These are phyloP conservation scores for Alca torda DNA, from an alignment of 2,797 vertebrate species.

Conservation along the genomic window DNA sequence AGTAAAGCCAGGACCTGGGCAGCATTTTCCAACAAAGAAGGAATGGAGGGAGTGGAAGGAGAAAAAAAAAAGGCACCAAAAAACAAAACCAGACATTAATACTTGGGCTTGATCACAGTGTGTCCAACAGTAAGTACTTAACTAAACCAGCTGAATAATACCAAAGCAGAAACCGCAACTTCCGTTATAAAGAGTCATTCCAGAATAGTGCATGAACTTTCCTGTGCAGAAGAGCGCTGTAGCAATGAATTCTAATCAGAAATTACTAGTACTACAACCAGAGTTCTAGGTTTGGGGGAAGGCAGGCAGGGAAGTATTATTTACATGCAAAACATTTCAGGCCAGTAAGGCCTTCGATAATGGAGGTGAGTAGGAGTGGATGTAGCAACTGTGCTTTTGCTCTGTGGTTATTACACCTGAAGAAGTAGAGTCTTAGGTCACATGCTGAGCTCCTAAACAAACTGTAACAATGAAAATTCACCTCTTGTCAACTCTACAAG, in stretches of 20 bases:
- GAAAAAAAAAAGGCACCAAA: no score
- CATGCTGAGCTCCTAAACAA: not conserved
- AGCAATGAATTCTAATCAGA: not conserved
- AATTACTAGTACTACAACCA: not conserved
- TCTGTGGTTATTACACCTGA: not conserved
- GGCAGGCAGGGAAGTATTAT: not conserved
- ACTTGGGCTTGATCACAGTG: not conserved
- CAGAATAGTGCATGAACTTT: not conserved
- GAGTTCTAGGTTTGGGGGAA: not conserved
- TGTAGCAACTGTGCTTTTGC: not conserved
- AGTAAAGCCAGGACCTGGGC: not conserved
- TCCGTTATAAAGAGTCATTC: not conserved
- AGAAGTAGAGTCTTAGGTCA: not conserved
- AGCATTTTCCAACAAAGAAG: not conserved
- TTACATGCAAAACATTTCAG: not conserved
- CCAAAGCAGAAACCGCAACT: not conserved
- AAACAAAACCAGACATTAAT: not conserved
- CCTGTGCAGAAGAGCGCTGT: not conserved
- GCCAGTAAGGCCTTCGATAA: not conserved
- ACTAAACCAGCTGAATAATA: not conserved
- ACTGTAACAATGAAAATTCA: not conserved
- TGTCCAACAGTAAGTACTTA: not conserved
- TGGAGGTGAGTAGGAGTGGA: not conserved
- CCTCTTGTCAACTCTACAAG: not conserved
- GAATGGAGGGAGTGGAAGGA: not conserved